Evolutionary conservation across 1,140 invertebrate species (phyloP), one percentile per base, ranked within the genome.

Genomic region (Oreohelix idahoensis): DNA sequence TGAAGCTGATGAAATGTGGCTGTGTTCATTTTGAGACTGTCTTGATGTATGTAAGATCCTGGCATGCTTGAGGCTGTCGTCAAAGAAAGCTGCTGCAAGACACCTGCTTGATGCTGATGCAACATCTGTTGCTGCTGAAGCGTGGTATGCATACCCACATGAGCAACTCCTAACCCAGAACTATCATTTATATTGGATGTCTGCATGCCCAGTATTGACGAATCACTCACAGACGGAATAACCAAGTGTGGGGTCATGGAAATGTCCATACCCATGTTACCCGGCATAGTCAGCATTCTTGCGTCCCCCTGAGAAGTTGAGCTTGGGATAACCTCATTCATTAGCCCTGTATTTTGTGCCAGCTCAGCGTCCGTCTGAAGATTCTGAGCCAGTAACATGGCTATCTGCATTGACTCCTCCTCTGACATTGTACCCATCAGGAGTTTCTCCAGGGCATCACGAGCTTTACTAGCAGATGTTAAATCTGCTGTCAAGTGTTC

Each of bases 401-500:
- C 85, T 39, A 86, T 49, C 53, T 82, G 75, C 73, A 78, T 75
- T n/a, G 85, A 81, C 32, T 85, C 84, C 73, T 88, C 85, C 29
- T 88, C 87, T n/a, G 79, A 82, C 79, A 88, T 87, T 66, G 85
- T 81, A 20, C 87, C 86, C n/a, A 84, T 85, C 53, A 88, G 79
- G 1, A 90, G 81, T 36, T 87, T 88, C 49, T 90, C 89, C 49
- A 89, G 75, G 2, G 87, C 80, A 45, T 89, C 87, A 51, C 88
- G 86, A 42, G 87, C 86, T 71, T 83, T 81, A 36, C 84, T 84
- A 17, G 89, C 79, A 45, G 89, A 87, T 53, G 84, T 86, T 17
- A 85, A 86, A 38, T 87, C 89, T 73, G 81, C 81, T 26, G 87
- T 86, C 36, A 91, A 85, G 39, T 89, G 87, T 49, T 88, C 84